Conservation (phyloP, 2,797 vertebrate species). For the Pygocentrus nattereri region DNA sequence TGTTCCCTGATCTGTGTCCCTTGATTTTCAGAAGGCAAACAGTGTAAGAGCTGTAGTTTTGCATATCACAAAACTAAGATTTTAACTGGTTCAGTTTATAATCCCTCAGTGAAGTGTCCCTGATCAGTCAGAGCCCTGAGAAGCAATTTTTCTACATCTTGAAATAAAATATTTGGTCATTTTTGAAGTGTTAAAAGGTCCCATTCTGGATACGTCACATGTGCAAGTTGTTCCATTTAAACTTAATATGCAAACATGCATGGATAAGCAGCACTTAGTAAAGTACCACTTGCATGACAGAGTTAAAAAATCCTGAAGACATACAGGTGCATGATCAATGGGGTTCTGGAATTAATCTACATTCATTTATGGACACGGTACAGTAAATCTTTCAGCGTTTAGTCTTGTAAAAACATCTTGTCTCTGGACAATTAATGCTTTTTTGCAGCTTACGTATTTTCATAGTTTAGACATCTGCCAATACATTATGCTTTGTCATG, state of each 20-base stretch:
- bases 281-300: background rate
- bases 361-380: constrained; percentile 1
- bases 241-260: constrained; percentile 18
- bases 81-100: background rate
- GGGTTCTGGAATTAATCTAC: constrained; percentile 8
- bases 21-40: background rate
- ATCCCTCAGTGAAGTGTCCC: background rate
- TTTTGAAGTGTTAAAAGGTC: background rate
- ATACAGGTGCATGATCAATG: background rate
- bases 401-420: constrained; percentile 2
- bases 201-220: background rate
- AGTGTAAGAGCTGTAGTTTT: background rate
- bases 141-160: background rate
- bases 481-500: constrained; percentile 8
- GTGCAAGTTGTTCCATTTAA: background rate
- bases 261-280: background rate
- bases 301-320: background rate
- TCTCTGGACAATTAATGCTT: constrained; percentile 1
- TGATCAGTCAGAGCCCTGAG: background rate
- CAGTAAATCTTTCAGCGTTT: constrained; percentile 20
- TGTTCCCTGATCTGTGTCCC: background rate
- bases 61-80: background rate
- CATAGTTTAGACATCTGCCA: constrained; percentile 25
- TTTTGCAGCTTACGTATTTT: constrained; percentile 22
- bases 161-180: background rate